Evolutionary conservation across 2,888 invertebrate genomes (phyloP), one percentile per base, ranked within the genome.

Genomic region (Julus scanicus): DNA sequence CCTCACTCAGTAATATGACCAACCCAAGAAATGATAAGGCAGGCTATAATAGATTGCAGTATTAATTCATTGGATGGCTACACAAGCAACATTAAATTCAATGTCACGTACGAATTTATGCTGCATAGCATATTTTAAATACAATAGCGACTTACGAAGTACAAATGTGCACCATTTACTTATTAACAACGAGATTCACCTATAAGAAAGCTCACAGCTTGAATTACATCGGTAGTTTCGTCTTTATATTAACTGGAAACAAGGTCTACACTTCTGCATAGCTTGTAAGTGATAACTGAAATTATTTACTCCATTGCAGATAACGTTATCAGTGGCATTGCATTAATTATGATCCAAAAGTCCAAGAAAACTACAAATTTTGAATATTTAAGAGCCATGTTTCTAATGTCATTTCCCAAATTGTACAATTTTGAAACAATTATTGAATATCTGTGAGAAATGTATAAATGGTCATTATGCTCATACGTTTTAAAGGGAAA

Each of bases 231-330:
- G n/a, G n/a, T n/a, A n/a, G n/a, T n/a, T n/a, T n/a, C n/a, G n/a
- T n/a, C n/a, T n/a, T 20, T 29, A 11, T 29, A 11, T 29, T 20
- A 71, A 71, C 71, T 29, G 71, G 71, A 71, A 71, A 71, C 29
- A 8, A 71, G 29, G 71, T 71, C n/a, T 29, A 29, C 29, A 71
- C 20, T 11, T 11, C 71, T 9, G 29, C 71, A 11, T 29, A 11
- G 29, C 29, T 71, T 71, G 71, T 71, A 71, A 71, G 71, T 71
- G n/a, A n/a, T 57, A n/a, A 71, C 71, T 71, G 71, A 71, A 71
- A 71, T 71, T 29, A 29, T 29, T 71, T 71, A 29, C 71, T n/a
- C 13, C 71, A 20, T 71, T 29, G 6, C 11, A 71, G 3, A n/a
- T 63, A 20, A 71, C 29, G 29, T 71, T 71, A 71, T 71, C 71